phyloP scores from a whole-genome alignment of 2,888 invertebrate genomes.

The Epicampocera succincta region DNA sequence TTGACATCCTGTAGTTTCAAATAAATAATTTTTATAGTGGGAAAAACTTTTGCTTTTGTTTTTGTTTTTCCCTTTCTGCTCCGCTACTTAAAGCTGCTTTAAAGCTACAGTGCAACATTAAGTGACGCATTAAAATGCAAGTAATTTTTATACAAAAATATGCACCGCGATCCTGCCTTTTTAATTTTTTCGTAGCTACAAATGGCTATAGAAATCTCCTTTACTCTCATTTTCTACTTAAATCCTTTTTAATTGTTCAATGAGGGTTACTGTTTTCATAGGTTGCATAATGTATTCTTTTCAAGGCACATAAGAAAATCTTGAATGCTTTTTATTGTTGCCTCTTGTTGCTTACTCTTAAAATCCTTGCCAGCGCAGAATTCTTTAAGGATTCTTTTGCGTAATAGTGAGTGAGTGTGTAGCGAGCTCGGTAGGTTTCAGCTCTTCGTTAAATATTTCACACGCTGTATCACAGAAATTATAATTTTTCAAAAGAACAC shows the following conservation, averaged over 20 bases:
- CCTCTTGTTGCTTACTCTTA: background rate
- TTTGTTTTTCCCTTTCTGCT: background rate
- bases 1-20: conserved; percentile 58
- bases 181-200: no score
- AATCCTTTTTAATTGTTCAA: background rate
- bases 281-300: conserved; percentile 13
- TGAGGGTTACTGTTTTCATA: conserved; percentile 36
- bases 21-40: conserved; percentile 26
- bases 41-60: conserved; percentile 27
- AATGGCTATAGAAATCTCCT: background rate
- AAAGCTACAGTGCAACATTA: no score
- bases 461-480: conserved; percentile 32
- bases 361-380: conserved; percentile 21
- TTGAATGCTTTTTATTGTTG: background rate
- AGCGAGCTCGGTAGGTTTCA: conserved; percentile 8
- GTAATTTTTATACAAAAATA: no score
- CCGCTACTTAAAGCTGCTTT: background rate
- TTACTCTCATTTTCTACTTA: background rate
- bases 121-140: no score
- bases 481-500: background rate
- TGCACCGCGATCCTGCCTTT: no score
- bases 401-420: background rate
- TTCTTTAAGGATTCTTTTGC: conserved; percentile 11
- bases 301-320: conserved; percentile 1
- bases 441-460: conserved; percentile 40